Percentiles rank a stretch among this genome's conserved stretches.
phyloP scores from a whole-genome alignment of 1,140 invertebrate genomes.

The Forficula auricularia region DNA sequence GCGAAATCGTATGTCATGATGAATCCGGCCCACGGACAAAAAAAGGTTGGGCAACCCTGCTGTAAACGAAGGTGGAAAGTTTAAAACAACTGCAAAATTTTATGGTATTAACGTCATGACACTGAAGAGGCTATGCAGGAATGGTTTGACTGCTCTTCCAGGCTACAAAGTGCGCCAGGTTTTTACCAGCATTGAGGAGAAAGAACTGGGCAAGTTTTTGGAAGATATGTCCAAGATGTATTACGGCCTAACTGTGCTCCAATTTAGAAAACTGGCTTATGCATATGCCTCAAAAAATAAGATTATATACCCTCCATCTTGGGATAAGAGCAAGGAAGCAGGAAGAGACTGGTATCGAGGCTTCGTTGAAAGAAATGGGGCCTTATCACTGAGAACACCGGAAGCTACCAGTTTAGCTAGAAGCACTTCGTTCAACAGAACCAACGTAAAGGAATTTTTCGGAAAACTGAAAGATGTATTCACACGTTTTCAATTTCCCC shows the following conservation, averaged over 20 bases:
- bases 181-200: constrained; percentile 12
- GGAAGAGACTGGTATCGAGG: constrained; percentile 21
- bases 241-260: constrained; percentile 16
- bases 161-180: too few species aligned
- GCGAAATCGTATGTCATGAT: too few species aligned
- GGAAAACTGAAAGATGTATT: constrained; percentile 19
- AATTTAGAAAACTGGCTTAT: constrained; percentile 15
- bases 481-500: constrained; percentile 4
- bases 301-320: constrained; percentile 21
- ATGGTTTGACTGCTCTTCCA: too few species aligned
- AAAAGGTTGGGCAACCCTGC: too few species aligned
- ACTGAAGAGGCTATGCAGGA: too few species aligned
- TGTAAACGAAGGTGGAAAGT: too few species aligned
- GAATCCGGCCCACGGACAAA: too few species aligned
- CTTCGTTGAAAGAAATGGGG: constrained; percentile 23
- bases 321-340: constrained; percentile 16
- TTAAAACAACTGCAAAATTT: too few species aligned
- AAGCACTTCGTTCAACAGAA: constrained; percentile 28
- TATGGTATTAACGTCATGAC: too few species aligned
- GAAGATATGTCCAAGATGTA: constrained; percentile 13
- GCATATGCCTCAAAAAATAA: too few species aligned
- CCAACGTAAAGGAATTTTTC: constrained; percentile 23
- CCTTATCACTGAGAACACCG: constrained; percentile 23
- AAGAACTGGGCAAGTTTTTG: constrained; percentile 12
- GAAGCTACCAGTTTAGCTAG: constrained; percentile 25